A percentile compares a stretch with the other conserved stretches of the same genome.
Evolutionary conservation across 2,113 vertebrate genomes (phyloP).

Genomic region (Cochlearius cochlearius): DNA sequence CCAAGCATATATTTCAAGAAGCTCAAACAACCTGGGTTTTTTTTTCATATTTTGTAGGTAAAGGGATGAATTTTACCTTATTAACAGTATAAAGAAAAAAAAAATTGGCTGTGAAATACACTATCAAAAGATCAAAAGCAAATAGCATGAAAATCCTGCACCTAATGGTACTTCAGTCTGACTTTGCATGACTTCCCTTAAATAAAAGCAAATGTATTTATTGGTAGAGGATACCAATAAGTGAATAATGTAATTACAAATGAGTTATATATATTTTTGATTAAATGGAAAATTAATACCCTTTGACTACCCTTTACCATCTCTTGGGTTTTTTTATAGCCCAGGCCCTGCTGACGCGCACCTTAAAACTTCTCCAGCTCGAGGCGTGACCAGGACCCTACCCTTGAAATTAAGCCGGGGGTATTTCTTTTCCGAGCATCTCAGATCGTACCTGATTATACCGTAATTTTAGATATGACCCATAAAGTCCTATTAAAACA

Average conservation of each 20-base stretch:
- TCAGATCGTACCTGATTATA: not conserved
- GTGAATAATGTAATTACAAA: not conserved
- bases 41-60: not conserved
- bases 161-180: not conserved
- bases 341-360: accelerated
- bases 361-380: not conserved
- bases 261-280: not conserved
- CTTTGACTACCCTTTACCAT: not conserved
- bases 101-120: not conserved
- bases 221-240: not conserved
- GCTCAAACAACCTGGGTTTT: not conserved
- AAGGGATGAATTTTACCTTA: not conserved
- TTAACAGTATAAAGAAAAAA: not conserved
- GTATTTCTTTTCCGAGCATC: not conserved
- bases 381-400: not conserved
- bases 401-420: not conserved
- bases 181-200: not conserved
- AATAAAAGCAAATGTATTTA: not conserved
- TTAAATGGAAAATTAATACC: not conserved
- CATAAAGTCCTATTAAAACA: not conserved
- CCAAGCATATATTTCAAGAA: not conserved
- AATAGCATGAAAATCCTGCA: not conserved
- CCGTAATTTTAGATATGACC: not conserved
- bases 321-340: not conserved
- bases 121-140: not conserved